These are phyloP conservation scores for Athrips mouffetella DNA, from an alignment of 2,888 invertebrate species.

Conservation along the genomic window DNA sequence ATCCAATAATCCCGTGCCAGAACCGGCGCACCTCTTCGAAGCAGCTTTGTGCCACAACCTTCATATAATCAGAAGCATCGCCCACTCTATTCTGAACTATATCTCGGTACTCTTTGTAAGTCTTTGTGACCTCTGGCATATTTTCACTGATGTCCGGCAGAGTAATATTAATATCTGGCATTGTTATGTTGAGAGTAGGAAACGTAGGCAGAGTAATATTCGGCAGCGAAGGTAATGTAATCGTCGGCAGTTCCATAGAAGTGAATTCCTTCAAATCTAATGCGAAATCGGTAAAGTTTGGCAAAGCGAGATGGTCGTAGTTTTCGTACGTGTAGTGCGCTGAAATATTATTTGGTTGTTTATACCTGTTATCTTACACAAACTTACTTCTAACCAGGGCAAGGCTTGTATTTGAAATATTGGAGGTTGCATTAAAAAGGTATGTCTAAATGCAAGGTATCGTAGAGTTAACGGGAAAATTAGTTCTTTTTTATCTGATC, in stretches of 20 bases:
- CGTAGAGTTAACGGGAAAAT: too few relatives aligned
- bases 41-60: constrained; percentile 74
- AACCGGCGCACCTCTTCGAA: constrained; percentile 62
- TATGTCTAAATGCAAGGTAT: too few relatives aligned
- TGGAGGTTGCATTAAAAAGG: too few relatives aligned
- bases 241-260: constrained; percentile 38
- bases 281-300: constrained; percentile 69
- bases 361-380: constrained; percentile 27
- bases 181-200: constrained; percentile 35
- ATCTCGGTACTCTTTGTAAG: constrained; percentile 63
- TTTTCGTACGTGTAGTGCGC: constrained; percentile 73
- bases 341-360: constrained; percentile 45
- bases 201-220: constrained; percentile 50
- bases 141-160: constrained; percentile 53
- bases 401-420: too few relatives aligned
- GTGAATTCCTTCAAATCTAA: constrained; percentile 60
- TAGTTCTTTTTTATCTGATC: too few relatives aligned
- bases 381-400: too few relatives aligned
- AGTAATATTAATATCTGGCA: constrained; percentile 53
- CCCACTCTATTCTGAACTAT: constrained; percentile 69
- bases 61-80: constrained; percentile 73
- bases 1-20: constrained; percentile 59
- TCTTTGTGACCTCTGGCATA: constrained; percentile 56
- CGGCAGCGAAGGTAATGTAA: constrained; percentile 37
- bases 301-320: constrained; percentile 60